Evolutionary conservation across 2,888 invertebrate species (phyloP), one percentile per base, ranked within the genome.

Genomic region (Xanthorhoe spadicearia): DNA sequence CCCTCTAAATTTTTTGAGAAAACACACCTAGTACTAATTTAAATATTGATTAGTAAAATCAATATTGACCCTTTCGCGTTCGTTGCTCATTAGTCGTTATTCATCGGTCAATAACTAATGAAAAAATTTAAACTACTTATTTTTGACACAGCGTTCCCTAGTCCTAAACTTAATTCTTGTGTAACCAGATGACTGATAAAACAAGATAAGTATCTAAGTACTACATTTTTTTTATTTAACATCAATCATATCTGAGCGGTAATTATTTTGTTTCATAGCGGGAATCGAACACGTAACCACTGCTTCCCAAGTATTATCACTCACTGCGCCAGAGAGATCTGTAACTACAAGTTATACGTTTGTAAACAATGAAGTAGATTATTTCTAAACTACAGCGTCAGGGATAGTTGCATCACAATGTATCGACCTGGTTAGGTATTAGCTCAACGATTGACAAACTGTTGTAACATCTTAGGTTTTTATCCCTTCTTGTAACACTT

Each of bases 381-480:
- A 43, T 43, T 43, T 43, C 13, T 43, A 43, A 43, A 43, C 38
- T 43, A 43, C 13, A 38, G 10, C 10, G 10, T 10, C 10, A 38
- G 9, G 38, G 2, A 5, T 43, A 43, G 38, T 43, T 43, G 13
- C 38, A 43, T 43, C 38, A 43, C 23, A 0, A 51, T 2, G 51
- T n/a, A 51, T 51, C 51, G 51, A 51, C 51, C 51, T 51, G 51
- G 23, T 23, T 51, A 10, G 28, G 51, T 13, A 51, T 51, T 51
- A 51, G 51, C 23, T 23, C 51, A 51, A 23, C 23, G 13, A 19
- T 51, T 51, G 51, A 51, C 51, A 51, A 51, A 19, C 51, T 23
- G 19, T 51, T 51, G 51, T 51, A 23, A 50, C 23, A 51, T 51
- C 50, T 50, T 51, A 51, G 23, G 10, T 51, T 50, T 51, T 51